Conservation (phyloP, 1,140 invertebrate genomes). For the Drosophila pandora region DNA sequence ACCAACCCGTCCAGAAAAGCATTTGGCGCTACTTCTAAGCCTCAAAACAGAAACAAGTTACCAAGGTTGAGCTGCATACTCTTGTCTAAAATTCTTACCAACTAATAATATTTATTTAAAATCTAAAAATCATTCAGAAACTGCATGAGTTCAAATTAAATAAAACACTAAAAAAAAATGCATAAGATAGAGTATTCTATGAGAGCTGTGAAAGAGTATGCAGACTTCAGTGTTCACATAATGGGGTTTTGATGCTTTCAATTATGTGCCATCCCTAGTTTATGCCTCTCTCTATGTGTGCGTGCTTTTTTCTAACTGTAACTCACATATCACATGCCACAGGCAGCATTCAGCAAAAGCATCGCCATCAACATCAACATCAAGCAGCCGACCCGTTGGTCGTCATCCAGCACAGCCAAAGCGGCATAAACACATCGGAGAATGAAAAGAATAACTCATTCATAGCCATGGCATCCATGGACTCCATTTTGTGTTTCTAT, state of each 20-base stretch:
- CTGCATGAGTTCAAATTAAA: neutral
- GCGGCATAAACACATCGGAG: neutral
- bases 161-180: neutral
- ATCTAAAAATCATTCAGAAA: no score
- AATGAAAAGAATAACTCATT: constrained; percentile 11
- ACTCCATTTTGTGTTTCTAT: constrained; percentile 60
- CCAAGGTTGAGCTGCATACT: constrained; percentile 4
- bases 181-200: no score
- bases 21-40: constrained; percentile 5
- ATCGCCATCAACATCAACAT: constrained; percentile 6
- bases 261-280: constrained; percentile 24
- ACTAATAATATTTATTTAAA: neutral
- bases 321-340: constrained; percentile 53
- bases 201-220: neutral
- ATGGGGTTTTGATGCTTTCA: constrained; percentile 1
- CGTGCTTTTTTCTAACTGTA: constrained; percentile 47
- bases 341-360: constrained; percentile 34
- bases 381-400: constrained; percentile 12
- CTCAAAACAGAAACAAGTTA: neutral
- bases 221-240: neutral
- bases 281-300: constrained; percentile 45
- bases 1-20: neutral
- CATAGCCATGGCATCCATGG: constrained; percentile 23
- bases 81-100: neutral
- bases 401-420: constrained; percentile 16